Percentiles rank a stretch among this genome's conserved stretches.
Evolutionary conservation across 2,888 invertebrate species (phyloP).

Genomic region (Myopa tessellatipennis): DNA sequence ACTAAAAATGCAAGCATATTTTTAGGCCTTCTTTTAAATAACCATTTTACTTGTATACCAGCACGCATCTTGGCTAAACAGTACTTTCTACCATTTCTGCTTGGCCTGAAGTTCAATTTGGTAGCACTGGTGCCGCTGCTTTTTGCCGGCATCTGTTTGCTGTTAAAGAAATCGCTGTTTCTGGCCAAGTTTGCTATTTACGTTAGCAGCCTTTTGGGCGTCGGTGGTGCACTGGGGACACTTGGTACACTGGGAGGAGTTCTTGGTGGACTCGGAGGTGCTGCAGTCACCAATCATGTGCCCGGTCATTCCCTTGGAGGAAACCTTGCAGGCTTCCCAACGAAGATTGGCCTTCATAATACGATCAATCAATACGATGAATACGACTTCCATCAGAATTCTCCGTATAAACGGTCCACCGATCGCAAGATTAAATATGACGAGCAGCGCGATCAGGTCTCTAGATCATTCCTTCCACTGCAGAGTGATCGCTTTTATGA

Average conservation of each 20-base stretch:
- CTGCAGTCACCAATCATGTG: neutral
- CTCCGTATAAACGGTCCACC: constrained; percentile 58
- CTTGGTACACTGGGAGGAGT: constrained; percentile 52
- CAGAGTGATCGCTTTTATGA: constrained; percentile 63
- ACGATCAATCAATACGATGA: constrained; percentile 48
- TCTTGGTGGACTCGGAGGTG: constrained; percentile 23
- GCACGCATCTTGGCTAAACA: constrained; percentile 79
- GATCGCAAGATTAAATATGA: constrained; percentile 57
- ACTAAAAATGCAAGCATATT: constrained; percentile 37
- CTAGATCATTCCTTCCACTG: constrained; percentile 36
- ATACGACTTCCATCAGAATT: constrained; percentile 57
- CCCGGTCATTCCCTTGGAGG: constrained; percentile 39
- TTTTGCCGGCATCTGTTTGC: constrained; percentile 76
- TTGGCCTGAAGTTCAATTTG: constrained; percentile 84
- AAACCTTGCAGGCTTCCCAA: constrained; percentile 52
- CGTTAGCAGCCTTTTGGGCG: constrained; percentile 76
- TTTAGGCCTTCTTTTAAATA: constrained; percentile 29
- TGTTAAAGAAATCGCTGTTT: constrained; percentile 82
- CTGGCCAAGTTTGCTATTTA: constrained; percentile 80
- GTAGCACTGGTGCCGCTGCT: constrained; percentile 79
- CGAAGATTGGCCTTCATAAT: constrained; percentile 55
- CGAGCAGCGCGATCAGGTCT: constrained; percentile 53
- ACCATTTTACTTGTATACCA: constrained; percentile 67
- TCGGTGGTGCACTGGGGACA: constrained; percentile 67
- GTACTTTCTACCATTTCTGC: constrained; percentile 79